Percentiles rank a stretch among this genome's conserved stretches.
Evolutionary conservation across 1,140 invertebrate genomes (phyloP).

Genomic region (Saccostrea cuccullata): DNA sequence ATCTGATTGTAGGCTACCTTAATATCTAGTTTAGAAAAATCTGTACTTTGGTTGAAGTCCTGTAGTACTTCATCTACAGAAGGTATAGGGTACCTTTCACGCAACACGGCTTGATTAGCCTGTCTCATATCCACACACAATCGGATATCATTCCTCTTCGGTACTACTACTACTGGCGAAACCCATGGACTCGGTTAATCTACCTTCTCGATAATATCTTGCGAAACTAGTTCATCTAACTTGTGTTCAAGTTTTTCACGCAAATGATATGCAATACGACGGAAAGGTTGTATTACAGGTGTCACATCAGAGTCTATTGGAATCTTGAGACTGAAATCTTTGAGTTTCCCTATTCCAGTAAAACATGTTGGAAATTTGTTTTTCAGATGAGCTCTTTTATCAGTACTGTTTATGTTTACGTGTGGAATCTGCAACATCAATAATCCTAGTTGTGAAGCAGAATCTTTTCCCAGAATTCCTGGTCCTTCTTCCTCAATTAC

Average conservation of each 20-base stretch:
- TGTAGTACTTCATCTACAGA: conserved; percentile 63
- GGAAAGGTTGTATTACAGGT: not conserved
- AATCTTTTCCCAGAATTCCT: too few species aligned
- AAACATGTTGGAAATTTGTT: too few species aligned
- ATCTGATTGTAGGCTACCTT: conserved; percentile 57
- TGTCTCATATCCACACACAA: conserved; percentile 53
- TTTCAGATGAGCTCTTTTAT: too few species aligned
- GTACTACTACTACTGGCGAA: not conserved
- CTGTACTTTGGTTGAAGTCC: not conserved
- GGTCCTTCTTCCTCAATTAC: conserved; percentile 46
- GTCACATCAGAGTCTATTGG: conserved; percentile 56
- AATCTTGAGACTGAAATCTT: conserved; percentile 49
- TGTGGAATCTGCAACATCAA: too few species aligned
- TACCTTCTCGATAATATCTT: conserved; percentile 58
- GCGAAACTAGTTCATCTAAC: conserved; percentile 44
- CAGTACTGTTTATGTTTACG: too few species aligned
- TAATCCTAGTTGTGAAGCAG: too few species aligned
- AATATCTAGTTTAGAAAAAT: conserved; percentile 58
- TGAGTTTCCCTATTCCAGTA: conserved; percentile 4
- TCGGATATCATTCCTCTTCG: too few species aligned
- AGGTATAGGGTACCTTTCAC: conserved; percentile 66
- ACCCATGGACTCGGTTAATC: conserved; percentile 55
- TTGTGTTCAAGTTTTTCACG: conserved; percentile 47
- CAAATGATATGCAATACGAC: conserved; percentile 2
- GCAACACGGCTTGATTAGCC: conserved; percentile 58